Base-by-base conservation (phyloP, 2,113 vertebrate species). In the Petromus typicus region DNA sequence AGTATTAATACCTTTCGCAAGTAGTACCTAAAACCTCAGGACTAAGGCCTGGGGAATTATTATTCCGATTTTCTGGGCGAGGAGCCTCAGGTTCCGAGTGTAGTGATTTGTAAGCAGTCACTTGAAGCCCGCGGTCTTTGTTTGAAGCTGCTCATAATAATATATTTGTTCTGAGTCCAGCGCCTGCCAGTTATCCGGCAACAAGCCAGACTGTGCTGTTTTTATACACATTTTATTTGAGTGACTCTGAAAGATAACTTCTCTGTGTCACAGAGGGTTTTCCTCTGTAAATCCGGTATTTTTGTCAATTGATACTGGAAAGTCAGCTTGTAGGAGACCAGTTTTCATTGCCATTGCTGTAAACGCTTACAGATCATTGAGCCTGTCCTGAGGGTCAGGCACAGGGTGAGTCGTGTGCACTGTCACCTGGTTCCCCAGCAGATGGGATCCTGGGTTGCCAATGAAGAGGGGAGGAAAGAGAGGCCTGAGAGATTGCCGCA, bases 181-280 rank as follows among this genome's bases (percentile, higher is more conserved):
- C 85, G 51, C 40, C 25, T 92, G 54, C 56, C 94, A 89, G 63
- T 91, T 66, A 66, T 86, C 73, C 81, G 87, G 82, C 88, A 89
- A 88, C 85, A 88, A 93, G 88, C 78, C 54, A 94, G n/a, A 23
- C 17, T 89, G 40, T 51, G 59, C 51, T 95, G 71, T 94, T 94
- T 81, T 83, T 63, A 84, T 73, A 61, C 40, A 89, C 37, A 84
- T 81, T 95, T 94, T 83, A 54, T 59, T 97, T 69, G 89, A 78
- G 51, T 95, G 75, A 85, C 64, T 95, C 90, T 82, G 69, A 92
- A 90, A 89, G 89, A 84, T 95, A 87, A 76, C 59, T 71, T 93
- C 95, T 88, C 32, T 51, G 95, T 93, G 96, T 89, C 85, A 79
- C 75, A 84, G 86, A 82, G 48, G 78, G 66, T 69, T 48, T 48